Conservation (phyloP, 92 coral and sea anemone species). For the Porites cylindrica region DNA sequence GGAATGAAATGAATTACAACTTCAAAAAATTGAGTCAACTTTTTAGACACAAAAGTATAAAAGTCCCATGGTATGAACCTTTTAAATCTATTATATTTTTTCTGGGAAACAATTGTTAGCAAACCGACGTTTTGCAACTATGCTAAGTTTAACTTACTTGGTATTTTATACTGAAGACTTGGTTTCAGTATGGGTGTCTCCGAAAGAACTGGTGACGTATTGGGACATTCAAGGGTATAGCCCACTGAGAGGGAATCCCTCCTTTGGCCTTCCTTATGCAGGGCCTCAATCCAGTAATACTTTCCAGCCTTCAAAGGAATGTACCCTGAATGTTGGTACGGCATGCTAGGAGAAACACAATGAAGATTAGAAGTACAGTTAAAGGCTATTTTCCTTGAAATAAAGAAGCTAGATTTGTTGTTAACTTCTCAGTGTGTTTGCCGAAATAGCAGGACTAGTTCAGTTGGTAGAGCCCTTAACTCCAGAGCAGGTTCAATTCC, state of each 20-base stretch:
- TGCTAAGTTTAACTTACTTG: conserved; percentile 64
- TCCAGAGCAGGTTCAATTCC: too few relatives aligned
- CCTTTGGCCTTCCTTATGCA: conserved; percentile 82
- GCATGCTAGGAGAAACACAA: background rate
- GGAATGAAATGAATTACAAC: too few relatives aligned
- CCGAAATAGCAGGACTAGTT: too few relatives aligned
- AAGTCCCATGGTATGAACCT: too few relatives aligned
- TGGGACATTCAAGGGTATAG: conserved; percentile 79
- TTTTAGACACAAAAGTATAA: too few relatives aligned
- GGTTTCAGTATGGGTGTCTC: conserved; percentile 67
- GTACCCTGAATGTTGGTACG: conserved; percentile 49
- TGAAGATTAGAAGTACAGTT: background rate
- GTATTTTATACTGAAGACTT: conserved; percentile 85
- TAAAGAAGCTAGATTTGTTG: too few relatives aligned
- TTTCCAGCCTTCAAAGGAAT: conserved; percentile 85
- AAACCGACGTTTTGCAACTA: background rate
- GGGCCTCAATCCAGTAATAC: conserved; percentile 90
- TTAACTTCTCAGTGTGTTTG: too few relatives aligned
- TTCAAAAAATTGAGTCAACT: too few relatives aligned
- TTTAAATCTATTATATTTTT: too few relatives aligned
- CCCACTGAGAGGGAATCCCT: conserved; percentile 83
- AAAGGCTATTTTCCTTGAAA: too few relatives aligned
- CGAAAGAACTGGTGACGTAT: conserved; percentile 59
- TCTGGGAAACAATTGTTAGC: background rate
- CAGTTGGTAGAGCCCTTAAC: too few relatives aligned